These are phyloP conservation scores for Dolichomitus sp. DNA, from an alignment of 2,888 invertebrate genomes.

Conservation along the genomic window DNA sequence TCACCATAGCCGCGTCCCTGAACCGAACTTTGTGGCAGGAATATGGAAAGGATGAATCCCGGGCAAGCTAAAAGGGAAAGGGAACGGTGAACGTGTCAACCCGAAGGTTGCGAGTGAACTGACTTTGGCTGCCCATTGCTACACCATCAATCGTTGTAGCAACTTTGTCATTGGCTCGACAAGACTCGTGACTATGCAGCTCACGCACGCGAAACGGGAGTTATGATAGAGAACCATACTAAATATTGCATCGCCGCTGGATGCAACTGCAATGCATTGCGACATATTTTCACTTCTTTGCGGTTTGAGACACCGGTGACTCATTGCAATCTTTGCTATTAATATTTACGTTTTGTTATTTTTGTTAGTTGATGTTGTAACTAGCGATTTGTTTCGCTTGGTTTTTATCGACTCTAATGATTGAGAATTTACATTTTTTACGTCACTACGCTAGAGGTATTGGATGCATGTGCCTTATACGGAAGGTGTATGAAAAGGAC, in stretches of 20 bases:
- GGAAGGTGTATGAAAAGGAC: neutral
- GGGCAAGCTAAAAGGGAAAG: slow-evolving; percentile 4
- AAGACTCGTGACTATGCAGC: neutral
- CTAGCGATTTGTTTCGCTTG: neutral
- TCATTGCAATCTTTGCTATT: neutral
- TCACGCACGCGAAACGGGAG: slow-evolving; percentile 18
- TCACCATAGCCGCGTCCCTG: neutral
- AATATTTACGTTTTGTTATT: neutral
- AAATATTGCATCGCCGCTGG: neutral
- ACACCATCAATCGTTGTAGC: neutral
- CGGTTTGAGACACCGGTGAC: slow-evolving; percentile 1
- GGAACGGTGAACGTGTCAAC: slow-evolving; percentile 11
- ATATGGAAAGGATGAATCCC: neutral
- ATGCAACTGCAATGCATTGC: neutral
- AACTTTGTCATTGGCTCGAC: slow-evolving; percentile 1
- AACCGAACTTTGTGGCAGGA: neutral
- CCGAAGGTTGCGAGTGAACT: slow-evolving; percentile 34
- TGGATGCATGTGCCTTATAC: neutral
- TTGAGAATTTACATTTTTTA: neutral
- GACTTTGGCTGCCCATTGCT: slow-evolving; percentile 5
- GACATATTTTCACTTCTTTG: neutral
- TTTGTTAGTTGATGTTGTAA: neutral
- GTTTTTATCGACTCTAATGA: neutral
- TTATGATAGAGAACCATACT: neutral
- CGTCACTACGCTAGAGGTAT: neutral